Percentiles rank a stretch among this genome's conserved stretches.
Conservation (phyloP, 2,888 invertebrate genomes). For the Hedya salicella region DNA sequence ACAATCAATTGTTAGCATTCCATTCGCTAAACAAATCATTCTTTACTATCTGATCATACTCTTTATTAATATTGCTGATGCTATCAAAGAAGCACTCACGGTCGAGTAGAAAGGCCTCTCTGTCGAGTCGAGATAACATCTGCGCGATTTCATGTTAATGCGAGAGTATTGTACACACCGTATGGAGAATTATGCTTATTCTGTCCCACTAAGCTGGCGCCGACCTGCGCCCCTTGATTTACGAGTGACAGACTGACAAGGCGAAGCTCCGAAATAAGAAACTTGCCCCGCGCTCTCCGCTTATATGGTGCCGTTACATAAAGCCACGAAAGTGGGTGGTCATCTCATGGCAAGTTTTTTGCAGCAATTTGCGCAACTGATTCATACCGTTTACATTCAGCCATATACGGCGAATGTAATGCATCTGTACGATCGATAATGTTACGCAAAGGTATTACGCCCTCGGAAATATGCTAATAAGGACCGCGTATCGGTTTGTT, state of each 20-base stretch:
- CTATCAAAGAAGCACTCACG: slow-evolving; percentile 39
- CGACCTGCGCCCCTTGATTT: slow-evolving; percentile 56
- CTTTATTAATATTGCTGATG: slow-evolving; percentile 37
- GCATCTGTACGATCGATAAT: slow-evolving; percentile 64
- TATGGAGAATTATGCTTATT: slow-evolving; percentile 53
- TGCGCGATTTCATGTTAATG: slow-evolving; percentile 48
- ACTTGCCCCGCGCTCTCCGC: slow-evolving; percentile 59
- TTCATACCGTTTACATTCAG: slow-evolving; percentile 46
- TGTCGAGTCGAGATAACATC: slow-evolving; percentile 51
- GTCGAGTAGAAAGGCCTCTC: slow-evolving; percentile 37
- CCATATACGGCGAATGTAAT: slow-evolving; percentile 52
- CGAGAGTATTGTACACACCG: slow-evolving; percentile 48
- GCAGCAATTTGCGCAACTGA: slow-evolving; percentile 54
- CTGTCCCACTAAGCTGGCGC: slow-evolving; percentile 55
- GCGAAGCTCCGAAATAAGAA: slow-evolving; percentile 54
- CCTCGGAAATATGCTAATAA: slow-evolving; percentile 73
- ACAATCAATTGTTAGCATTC: slow-evolving; percentile 35
- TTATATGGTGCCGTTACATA: slow-evolving; percentile 67
- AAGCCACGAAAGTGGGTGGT: slow-evolving; percentile 65
- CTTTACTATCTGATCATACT: slow-evolving; percentile 20
- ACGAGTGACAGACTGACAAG: slow-evolving; percentile 52
- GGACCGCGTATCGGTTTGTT: slow-evolving; percentile 59
- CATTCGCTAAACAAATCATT: slow-evolving; percentile 37
- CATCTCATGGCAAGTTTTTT: slow-evolving; percentile 55
- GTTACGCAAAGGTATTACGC: slow-evolving; percentile 51